phyloP scores from a whole-genome alignment of 2,888 invertebrate species.

The Drosophila percnosoma region DNA sequence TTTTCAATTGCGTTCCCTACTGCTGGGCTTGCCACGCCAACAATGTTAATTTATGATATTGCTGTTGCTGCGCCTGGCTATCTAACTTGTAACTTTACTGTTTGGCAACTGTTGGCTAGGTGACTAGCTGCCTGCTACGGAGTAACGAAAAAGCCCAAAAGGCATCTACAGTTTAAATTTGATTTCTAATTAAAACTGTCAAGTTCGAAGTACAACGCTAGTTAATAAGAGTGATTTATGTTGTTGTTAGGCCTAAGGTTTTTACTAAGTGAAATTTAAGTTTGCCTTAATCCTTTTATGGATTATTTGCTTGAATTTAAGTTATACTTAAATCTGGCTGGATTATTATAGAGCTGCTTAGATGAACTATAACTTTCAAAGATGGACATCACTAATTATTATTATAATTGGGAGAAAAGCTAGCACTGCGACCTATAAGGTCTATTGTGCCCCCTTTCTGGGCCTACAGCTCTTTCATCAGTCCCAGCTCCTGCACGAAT shows the following conservation, averaged over 20 bases:
- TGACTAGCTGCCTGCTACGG: neutral
- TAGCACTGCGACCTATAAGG: too few species aligned
- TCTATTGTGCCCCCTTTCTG: too few species aligned
- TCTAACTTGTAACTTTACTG: conserved; percentile 1
- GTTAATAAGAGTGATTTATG: neutral
- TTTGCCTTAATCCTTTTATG: too few species aligned
- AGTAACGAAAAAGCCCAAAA: neutral
- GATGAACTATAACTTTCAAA: neutral
- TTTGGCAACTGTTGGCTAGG: conserved; percentile 21
- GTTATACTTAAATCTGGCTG: neutral
- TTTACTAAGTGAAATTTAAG: too few species aligned
- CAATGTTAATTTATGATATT: conserved; percentile 25
- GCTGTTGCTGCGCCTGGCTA: neutral
- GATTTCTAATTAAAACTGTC: conserved; percentile 9
- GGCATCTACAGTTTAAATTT: conserved; percentile 2
- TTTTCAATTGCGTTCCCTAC: conserved; percentile 28
- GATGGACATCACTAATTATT: neutral
- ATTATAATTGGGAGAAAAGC: too few species aligned
- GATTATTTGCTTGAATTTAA: neutral
- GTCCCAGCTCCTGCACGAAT: too few species aligned
- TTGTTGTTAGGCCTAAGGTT: neutral
- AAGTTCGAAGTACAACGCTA: neutral
- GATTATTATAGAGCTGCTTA: neutral
- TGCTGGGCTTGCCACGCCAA: neutral
- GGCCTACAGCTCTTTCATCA: too few species aligned